phyloP scores from a whole-genome alignment of 2,888 invertebrate genomes.

The Acronicta alni region DNA sequence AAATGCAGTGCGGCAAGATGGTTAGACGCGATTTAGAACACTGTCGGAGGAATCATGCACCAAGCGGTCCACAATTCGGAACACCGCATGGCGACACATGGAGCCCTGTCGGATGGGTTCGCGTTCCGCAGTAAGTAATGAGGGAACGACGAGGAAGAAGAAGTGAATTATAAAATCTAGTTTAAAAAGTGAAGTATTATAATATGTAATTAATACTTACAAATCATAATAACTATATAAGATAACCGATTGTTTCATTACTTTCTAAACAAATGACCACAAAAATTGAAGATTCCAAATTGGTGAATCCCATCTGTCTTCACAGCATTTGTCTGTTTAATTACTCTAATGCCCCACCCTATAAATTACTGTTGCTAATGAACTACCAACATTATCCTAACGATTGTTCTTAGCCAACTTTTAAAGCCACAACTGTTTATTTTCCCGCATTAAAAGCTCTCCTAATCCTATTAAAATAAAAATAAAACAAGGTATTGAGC shows the following conservation, averaged over 20 bases:
- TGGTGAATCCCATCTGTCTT: slow-evolving; percentile 31
- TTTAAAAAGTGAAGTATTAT: no score
- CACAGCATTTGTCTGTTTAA: slow-evolving; percentile 48
- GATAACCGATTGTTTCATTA: background rate
- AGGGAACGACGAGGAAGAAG: no score
- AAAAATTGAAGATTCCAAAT: slow-evolving; percentile 18
- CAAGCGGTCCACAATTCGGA: no score
- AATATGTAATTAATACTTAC: no score
- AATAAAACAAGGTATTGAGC: slow-evolving; percentile 65
- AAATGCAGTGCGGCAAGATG: no score
- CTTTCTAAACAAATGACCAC: slow-evolving; percentile 1
- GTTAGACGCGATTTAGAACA: no score
- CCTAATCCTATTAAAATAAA: slow-evolving; percentile 74
- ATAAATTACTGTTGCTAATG: slow-evolving; percentile 64
- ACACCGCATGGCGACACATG: no score
- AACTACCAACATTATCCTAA: slow-evolving; percentile 70
- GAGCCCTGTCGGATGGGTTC: no score
- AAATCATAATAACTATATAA: no score
- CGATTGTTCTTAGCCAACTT: slow-evolving; percentile 71
- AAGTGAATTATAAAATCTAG: no score
- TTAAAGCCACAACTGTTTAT: slow-evolving; percentile 70
- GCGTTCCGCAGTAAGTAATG: no score
- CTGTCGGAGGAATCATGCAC: no score
- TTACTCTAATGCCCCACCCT: slow-evolving; percentile 50
- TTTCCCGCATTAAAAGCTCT: slow-evolving; percentile 67